Conservation (phyloP, 2,888 invertebrate species). For the Andrena trimmerana region DNA sequence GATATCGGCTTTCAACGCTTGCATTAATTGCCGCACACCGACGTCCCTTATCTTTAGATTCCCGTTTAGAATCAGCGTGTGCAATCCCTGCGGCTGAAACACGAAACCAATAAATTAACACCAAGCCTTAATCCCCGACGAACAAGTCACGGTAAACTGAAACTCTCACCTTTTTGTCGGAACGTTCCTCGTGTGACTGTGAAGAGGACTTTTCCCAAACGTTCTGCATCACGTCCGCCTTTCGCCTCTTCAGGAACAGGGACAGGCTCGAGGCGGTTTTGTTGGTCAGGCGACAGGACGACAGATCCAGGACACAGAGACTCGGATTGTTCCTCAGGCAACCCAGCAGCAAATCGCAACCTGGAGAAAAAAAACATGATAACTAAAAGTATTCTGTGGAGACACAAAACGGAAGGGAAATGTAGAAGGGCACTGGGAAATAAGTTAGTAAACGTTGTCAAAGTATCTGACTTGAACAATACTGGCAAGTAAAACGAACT, state of each 20-base stretch:
- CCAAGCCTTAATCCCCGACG: not conserved
- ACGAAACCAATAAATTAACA: not conserved
- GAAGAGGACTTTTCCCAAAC: constrained; percentile 51
- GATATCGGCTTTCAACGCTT: constrained; percentile 64
- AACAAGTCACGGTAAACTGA: not conserved
- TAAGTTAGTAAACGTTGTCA: not conserved
- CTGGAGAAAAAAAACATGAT: constrained; percentile 39
- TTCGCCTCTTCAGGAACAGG: constrained; percentile 60
- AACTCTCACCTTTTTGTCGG: constrained; percentile 4
- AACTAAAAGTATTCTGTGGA: not conserved
- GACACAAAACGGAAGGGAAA: not conserved
- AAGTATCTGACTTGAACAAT: not conserved
- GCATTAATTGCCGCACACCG: constrained; percentile 56
- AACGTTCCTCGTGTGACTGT: constrained; percentile 12
- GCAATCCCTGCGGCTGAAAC: constrained; percentile 65
- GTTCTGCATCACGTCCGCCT: constrained; percentile 59
- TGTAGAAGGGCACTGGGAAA: not conserved
- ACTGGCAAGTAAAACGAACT: not conserved
- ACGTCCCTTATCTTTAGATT: constrained; percentile 70
- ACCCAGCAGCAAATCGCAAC: constrained; percentile 68
- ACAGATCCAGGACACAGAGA: constrained; percentile 64
- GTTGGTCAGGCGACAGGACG: constrained; percentile 65
- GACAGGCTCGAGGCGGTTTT: constrained; percentile 54
- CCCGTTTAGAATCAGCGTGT: constrained; percentile 63
- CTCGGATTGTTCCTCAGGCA: constrained; percentile 56